phyloP scores from a whole-genome alignment of 2,888 invertebrate species.

The Rhabditoides inermis region DNA sequence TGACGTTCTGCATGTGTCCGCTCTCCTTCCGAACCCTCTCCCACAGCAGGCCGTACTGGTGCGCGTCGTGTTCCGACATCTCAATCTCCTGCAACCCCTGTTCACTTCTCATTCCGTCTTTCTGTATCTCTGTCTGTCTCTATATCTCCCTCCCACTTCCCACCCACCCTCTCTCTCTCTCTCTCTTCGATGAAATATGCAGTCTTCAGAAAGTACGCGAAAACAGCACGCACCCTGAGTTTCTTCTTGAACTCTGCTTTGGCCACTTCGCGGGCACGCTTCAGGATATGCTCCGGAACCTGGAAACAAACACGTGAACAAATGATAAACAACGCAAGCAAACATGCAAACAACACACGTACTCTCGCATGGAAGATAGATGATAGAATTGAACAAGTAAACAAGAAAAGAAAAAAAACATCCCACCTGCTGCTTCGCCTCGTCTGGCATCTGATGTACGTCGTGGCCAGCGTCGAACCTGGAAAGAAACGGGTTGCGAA shows the following conservation, averaged over 20 bases:
- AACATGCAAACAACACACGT: too few relatives aligned
- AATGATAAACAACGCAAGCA: too few relatives aligned
- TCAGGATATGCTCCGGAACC: slow-evolving; percentile 73
- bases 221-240: slow-evolving; percentile 23
- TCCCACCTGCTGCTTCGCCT: slow-evolving; percentile 79
- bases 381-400: too few relatives aligned
- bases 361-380: not conserved
- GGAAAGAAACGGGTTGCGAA: too few relatives aligned
- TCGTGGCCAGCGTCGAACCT: slow-evolving; percentile 83
- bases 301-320: too few relatives aligned
- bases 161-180: too few relatives aligned
- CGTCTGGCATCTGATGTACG: slow-evolving; percentile 79
- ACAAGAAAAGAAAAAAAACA: too few relatives aligned
- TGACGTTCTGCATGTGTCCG: slow-evolving; percentile 74
- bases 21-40: slow-evolving; percentile 66
- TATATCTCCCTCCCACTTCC: too few relatives aligned
- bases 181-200: too few relatives aligned
- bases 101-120: too few relatives aligned
- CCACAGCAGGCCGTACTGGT: slow-evolving; percentile 74
- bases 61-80: slow-evolving; percentile 88
- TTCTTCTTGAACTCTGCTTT: slow-evolving; percentile 59
- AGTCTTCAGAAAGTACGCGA: not conserved
- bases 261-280: slow-evolving; percentile 86
- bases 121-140: too few relatives aligned
- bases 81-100: slow-evolving; percentile 71